Evolutionary conservation across 1,140 invertebrate genomes (phyloP).

Genomic region (Alviniconcha marisindica): DNA sequence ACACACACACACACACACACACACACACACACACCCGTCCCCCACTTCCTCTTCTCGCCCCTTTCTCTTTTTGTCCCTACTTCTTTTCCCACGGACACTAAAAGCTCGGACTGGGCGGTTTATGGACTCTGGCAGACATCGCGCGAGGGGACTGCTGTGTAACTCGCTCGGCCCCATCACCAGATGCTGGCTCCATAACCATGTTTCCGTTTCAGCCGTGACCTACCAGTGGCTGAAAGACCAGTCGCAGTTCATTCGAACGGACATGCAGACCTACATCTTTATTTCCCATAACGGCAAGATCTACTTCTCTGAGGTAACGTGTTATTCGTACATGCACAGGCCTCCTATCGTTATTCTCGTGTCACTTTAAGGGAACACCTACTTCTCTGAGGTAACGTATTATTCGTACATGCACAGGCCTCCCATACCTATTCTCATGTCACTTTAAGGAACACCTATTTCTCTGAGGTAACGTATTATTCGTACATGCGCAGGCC

Average conservation of each 20-base stretch:
- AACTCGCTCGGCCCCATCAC: not conserved
- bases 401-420: too few species aligned
- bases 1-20: slow-evolving; percentile 9
- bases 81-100: not conserved
- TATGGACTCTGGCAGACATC: not conserved
- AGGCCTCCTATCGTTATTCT: too few species aligned
- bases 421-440: too few species aligned
- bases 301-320: slow-evolving; percentile 65
- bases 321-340: too few species aligned
- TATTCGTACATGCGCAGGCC: too few species aligned
- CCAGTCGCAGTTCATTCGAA: slow-evolving; percentile 52
- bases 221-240: slow-evolving; percentile 64
- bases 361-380: too few species aligned
- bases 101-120: not conserved
- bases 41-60: not conserved
- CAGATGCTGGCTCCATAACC: not conserved
- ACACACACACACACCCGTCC: not conserved
- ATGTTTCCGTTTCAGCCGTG: slow-evolving; percentile 42
- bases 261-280: slow-evolving; percentile 61
- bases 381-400: too few species aligned
- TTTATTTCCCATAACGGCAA: slow-evolving; percentile 66
- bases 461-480: too few species aligned
- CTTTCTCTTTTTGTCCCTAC: not conserved
- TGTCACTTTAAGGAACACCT: too few species aligned
- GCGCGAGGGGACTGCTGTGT: not conserved